Conservation (phyloP, 2,888 invertebrate genomes). For the Eupeodes luniger region DNA sequence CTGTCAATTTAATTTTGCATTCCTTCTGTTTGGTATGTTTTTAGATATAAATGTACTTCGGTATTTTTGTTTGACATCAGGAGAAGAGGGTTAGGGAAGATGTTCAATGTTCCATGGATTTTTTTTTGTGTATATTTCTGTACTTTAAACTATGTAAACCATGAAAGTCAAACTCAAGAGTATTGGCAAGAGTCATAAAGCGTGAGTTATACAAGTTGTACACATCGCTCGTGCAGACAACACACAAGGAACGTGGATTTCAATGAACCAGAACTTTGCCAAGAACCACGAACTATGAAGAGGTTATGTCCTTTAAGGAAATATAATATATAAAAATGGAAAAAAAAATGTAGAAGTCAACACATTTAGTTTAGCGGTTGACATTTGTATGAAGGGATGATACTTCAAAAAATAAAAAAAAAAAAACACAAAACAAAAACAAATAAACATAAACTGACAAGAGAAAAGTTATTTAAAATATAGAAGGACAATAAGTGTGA, state of each 20-base stretch:
- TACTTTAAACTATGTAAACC: conserved; percentile 21
- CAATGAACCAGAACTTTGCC: conserved; percentile 62
- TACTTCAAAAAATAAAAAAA: background rate
- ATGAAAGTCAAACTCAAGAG: background rate
- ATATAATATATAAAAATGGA: background rate
- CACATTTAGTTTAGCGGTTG: conserved; percentile 54
- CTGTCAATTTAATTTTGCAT: conserved; percentile 26
- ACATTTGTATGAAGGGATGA: conserved; percentile 47
- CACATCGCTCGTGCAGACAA: conserved; percentile 29
- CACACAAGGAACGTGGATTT: conserved; percentile 54
- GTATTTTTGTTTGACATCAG: background rate
- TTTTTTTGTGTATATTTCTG: conserved; percentile 12
- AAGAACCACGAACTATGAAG: conserved; percentile 27
- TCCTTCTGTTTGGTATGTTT: conserved; percentile 1
- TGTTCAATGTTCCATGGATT: conserved; percentile 67
- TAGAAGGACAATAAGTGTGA: conserved; percentile 39
- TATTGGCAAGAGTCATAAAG: conserved; percentile 40
- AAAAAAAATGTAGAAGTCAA: conserved; percentile 8
- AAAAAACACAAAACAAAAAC: too few species aligned
- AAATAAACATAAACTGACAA: conserved; percentile 31
- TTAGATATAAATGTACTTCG: too few species aligned
- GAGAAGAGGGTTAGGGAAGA: background rate
- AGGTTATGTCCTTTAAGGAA: conserved; percentile 50
- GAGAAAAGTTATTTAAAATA: conserved; percentile 31
- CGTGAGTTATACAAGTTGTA: conserved; percentile 50